Base-by-base conservation (phyloP, 1,140 invertebrate genomes). In the Sminthurides bifidus region DNA sequence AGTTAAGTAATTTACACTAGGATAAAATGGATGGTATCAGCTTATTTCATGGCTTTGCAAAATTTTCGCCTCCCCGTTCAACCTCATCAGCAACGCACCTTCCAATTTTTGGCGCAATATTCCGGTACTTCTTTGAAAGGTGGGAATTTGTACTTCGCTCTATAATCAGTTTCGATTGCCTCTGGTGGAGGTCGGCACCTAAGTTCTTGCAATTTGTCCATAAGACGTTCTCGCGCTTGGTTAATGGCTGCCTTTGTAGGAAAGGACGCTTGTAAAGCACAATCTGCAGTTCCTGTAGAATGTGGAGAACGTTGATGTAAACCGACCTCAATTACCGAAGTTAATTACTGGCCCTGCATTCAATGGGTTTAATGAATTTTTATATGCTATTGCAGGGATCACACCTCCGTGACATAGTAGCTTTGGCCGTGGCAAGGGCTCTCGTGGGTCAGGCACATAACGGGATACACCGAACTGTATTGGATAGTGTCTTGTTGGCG, bases 101-200 rank as follows among this genome's bases (percentile, higher is more conserved):
- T 30, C 17, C 44, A 40, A n/a, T 60, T 56, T 29, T 35, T 46
- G 3, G 61, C 54, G 37, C 54, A 54, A 52, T 64, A 60, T 50
- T 21, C 53, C 14, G 58, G 61, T 35, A 40, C 38, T 21, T 58
- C 52, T 2, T 41, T 33, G 10, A 55, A 26, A 2, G 62, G 62
- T 15, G 59, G 62, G 27, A 29, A 48, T 45, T 57, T 60, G 29
- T 35, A 64, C 3, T 58, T 49, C 1, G 56, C 14, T 35, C 62
- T 15, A 46, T 64, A 61, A 6, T 30, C 49, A 2, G 62, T 60
- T 40, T 64, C 62, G 4, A 60, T 41, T 24, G 35, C 46, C 46
- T 61, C 63, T 33, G 59, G 63, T 19, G 59, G 59, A 38, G 56
- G 61, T 17, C 37, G 31, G 50, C 63, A 65, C 10, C 63, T 15